Conservation (phyloP, 2,888 invertebrate genomes). For the Ophioninae sp. region DNA sequence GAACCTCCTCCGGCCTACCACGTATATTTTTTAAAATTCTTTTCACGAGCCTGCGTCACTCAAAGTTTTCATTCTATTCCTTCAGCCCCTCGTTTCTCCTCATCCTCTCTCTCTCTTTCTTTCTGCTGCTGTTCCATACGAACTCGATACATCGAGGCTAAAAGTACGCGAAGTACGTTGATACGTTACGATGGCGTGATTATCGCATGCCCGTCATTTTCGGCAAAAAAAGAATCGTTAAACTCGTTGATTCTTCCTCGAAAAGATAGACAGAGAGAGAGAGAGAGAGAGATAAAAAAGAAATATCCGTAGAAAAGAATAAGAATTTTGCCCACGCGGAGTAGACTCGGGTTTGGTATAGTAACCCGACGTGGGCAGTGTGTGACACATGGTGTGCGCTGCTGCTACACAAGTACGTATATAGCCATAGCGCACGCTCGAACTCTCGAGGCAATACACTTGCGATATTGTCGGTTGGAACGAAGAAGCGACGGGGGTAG, state of each 20-base stretch:
- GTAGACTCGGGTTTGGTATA: not conserved
- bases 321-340: not conserved
- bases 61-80: constrained; percentile 30
- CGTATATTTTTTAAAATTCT: constrained; percentile 37
- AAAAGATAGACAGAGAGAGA: not conserved
- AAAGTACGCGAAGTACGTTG: not conserved
- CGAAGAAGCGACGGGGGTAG: constrained; percentile 1
- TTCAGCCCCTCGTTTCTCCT: not conserved
- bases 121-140: not conserved
- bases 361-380: not conserved
- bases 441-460: constrained; percentile 21
- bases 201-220: constrained; percentile 21
- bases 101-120: not conserved
- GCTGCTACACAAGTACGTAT: not conserved
- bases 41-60: constrained; percentile 34
- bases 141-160: not conserved
- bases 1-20: constrained; percentile 31
- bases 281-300: not conserved
- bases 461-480: constrained; percentile 37
- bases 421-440: constrained; percentile 1
- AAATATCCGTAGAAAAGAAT: not conserved
- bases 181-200: constrained; percentile 20
- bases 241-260: not conserved
- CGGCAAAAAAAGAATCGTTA: too few species aligned
- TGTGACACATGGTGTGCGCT: constrained; percentile 13